Base-by-base conservation (phyloP, 2,888 invertebrate genomes). In the Lomographa bimaculata region DNA sequence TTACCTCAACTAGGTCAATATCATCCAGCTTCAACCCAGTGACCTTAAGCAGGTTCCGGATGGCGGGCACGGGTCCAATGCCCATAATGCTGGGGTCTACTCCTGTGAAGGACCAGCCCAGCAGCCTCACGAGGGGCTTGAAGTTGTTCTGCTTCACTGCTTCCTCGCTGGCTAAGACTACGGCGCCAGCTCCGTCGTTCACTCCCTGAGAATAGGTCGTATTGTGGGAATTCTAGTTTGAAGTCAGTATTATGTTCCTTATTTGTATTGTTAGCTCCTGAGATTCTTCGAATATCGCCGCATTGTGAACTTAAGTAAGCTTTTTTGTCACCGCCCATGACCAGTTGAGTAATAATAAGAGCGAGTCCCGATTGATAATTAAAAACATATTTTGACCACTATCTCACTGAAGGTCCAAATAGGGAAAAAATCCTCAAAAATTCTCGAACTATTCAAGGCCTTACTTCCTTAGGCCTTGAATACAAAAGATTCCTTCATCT, bases 61-160 rank as follows among this genome's bases (percentile, higher is more conserved):
- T 98, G n/a, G 98, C 97, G 0, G 97, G 95, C 3, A 96, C 97
- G 1, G 98, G 98, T 1, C 98, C 98, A 65, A 98, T 96, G 35
- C 98, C 98, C 98, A 99, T 99, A 55, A 98, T 95, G 58, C 93
- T 93, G 1, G 99, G 99, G 53, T 98, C 98, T 24, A 97, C 97
- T 41, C 98, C 98, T 25, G 97, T 95, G 51, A 94, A 91, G 6
- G 95, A 93, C 86, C 96, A 98, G 11, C 94, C 97, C 1, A 96
- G 92, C 5, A 99, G 86, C 42, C 97, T 92, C 2, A 96, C 98
- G 33, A 99, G 79, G 0, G 98, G 98, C 53, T 91, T 95, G 11
- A 98, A 84, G 47, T 93, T 93, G 46, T 78, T 62, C 40, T 71
- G 58, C 63, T 94, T 94, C 0, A 96, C 90, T 1, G 97, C 97